Conservation (phyloP, 2,797 vertebrate species). For the Tenualosa thibaudeaui region DNA sequence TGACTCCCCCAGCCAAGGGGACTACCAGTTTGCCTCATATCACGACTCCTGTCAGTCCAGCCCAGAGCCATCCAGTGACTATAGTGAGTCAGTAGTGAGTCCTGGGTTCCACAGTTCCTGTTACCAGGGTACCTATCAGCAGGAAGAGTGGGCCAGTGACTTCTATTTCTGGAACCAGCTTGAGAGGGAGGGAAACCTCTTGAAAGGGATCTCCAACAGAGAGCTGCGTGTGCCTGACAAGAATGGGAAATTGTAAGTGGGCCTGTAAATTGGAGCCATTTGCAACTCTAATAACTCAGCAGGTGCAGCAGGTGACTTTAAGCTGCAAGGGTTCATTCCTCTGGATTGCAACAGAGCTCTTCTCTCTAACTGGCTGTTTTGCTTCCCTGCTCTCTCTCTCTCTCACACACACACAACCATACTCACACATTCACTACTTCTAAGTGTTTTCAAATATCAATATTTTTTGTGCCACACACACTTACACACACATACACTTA, state of each 20-base stretch:
- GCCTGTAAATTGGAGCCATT: background rate
- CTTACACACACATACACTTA: no score
- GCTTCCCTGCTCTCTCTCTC: no score
- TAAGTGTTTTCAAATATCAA: no score
- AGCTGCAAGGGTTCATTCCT: background rate
- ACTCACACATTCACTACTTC: no score
- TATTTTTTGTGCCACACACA: no score
- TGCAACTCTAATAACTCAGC: no score
- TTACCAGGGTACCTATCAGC: constrained; percentile 28
- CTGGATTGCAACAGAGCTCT: background rate
- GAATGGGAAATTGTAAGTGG: constrained; percentile 71
- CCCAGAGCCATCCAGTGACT: background rate
- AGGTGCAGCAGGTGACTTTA: background rate
- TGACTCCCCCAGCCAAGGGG: constrained; percentile 40
- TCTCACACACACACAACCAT: no score
- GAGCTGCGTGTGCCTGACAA: constrained; percentile 68
- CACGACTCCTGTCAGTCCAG: constrained; percentile 16
- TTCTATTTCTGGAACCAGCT: constrained; percentile 81
- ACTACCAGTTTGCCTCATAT: constrained; percentile 40
- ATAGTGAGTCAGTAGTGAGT: background rate
- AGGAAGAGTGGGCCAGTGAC: constrained; percentile 50
- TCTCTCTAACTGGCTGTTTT: no score
- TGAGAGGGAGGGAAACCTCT: constrained; percentile 67
- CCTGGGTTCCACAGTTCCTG: background rate
- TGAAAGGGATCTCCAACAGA: constrained; percentile 62